Conservation (phyloP, 2,113 vertebrate species). For the Thinocorus orbignyianus region DNA sequence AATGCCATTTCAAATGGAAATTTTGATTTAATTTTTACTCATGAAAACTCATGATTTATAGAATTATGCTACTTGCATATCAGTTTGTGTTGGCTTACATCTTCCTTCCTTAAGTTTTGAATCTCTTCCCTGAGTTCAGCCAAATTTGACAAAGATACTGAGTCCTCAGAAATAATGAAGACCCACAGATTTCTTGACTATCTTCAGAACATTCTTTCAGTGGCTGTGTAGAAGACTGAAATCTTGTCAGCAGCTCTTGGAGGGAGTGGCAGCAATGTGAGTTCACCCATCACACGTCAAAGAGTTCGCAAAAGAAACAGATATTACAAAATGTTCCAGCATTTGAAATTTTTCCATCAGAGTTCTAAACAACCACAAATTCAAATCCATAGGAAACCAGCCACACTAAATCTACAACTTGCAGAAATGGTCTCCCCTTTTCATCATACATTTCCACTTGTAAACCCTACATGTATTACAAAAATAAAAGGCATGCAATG, state of each 20-base stretch:
- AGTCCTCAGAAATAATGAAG: not conserved
- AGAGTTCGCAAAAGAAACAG: not conserved
- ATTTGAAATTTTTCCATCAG: not conserved
- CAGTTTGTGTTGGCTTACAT: accelerated
- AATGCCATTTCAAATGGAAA: not conserved
- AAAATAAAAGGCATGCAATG: not conserved
- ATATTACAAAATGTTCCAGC: not conserved
- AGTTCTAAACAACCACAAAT: not conserved
- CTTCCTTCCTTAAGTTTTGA: not conserved
- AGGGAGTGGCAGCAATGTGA: not conserved
- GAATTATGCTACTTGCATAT: not conserved
- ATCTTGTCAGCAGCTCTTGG: not conserved
- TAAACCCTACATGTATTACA: not conserved
- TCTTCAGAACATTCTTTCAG: not conserved
- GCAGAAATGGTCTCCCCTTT: not conserved
- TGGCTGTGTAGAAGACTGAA: not conserved
- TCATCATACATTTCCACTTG: not conserved
- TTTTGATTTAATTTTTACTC: not conserved
- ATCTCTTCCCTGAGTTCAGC: not conserved
- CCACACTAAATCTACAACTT: not conserved
- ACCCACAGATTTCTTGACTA: not conserved
- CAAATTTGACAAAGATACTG: not conserved
- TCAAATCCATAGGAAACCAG: not conserved
- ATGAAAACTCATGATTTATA: not conserved
- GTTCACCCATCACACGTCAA: not conserved